phyloP scores from a whole-genome alignment of 2,888 invertebrate genomes.

The Thymelicus acteon region DNA sequence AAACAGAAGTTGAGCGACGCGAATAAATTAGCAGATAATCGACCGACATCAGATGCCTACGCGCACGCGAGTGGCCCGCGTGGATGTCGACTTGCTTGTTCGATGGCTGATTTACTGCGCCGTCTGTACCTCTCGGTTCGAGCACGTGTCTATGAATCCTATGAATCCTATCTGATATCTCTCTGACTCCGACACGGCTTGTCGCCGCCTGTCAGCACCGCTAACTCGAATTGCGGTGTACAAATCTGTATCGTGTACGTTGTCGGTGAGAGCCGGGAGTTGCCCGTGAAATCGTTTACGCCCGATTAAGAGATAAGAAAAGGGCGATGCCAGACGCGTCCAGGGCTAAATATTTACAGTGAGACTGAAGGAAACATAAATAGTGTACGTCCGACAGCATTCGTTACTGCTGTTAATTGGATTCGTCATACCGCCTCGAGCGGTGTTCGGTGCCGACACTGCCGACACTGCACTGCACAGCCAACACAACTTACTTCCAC shows the following conservation, averaged over 20 bases:
- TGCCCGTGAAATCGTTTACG: conserved; percentile 64
- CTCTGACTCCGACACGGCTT: conserved; percentile 40
- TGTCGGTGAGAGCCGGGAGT: conserved; percentile 55
- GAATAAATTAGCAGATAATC: conserved; percentile 81
- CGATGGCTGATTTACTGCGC: conserved; percentile 50
- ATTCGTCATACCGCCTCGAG: conserved; percentile 71
- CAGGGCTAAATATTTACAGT: conserved; percentile 80
- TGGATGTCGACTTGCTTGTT: conserved; percentile 36
- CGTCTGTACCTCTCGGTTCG: conserved; percentile 49
- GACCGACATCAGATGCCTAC: conserved; percentile 68
- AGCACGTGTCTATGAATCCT: conserved; percentile 57
- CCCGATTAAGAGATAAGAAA: conserved; percentile 73
- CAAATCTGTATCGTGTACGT: conserved; percentile 66
- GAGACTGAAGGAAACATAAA: conserved; percentile 79
- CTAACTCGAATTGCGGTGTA: conserved; percentile 61
- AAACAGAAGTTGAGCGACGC: conserved; percentile 75
- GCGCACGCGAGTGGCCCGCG: conserved; percentile 56
- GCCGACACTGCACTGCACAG: background rate
- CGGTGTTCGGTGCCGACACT: conserved; percentile 44
- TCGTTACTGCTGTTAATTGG: conserved; percentile 79
- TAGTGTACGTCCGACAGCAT: conserved; percentile 72
- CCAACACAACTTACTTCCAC: background rate
- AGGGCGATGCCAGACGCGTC: conserved; percentile 75
- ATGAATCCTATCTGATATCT: conserved; percentile 46
- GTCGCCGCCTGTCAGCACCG: conserved; percentile 47